Base-by-base conservation (phyloP, 2,797 vertebrate species). In the Echiichthys vipera region DNA sequence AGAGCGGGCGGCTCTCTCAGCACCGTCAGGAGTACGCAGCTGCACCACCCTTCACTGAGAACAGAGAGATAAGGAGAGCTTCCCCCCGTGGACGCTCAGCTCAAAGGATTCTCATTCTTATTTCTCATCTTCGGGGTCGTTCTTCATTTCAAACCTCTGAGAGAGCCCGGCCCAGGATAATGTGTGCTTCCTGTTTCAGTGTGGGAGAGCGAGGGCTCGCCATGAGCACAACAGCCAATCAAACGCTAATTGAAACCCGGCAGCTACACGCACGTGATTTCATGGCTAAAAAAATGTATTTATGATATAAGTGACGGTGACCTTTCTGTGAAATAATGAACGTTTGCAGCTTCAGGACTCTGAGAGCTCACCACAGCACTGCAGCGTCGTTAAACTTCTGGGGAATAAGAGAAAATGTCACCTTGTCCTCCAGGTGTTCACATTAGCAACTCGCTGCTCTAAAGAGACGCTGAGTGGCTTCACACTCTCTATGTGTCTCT, bases 61-160 rank as follows among this genome's bases (percentile, higher is more conserved):
- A 24, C 42, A 0, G 20, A 12, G 13, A 43, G 70, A 72, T 82
- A 54, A 79, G 78, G 40, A 36, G 22, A 62, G 45, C 49, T 29
- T 78, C 67, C 66, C 67, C 66, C 79, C 15, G 73, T 37, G 54
- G 76, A 85, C 12, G 1, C 50, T 54, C 18, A 0, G 58, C 70
- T 75, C 56, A 66, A 53, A 78, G 42, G 65, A 80, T 34, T 54
- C 56, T 56, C 24, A 32, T 55, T 76, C 43, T 57, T 11, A 40
- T 22, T 68, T 40, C 56, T 66, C 65, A 14, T 82, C 65, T 71
- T 42, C 39, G 40, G 29, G 63, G 27, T 20, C 3, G 20, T 65
- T 85, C 80, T 82, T 51, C 71, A 74, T 70, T 79, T 79, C 49
- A 66, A 68, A 59, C 27, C 46, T 45, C 1, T 0, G n/a, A 29